Base-by-base conservation (phyloP, 2,797 vertebrate species). In the Oryzias dopingdopingensis region DNA sequence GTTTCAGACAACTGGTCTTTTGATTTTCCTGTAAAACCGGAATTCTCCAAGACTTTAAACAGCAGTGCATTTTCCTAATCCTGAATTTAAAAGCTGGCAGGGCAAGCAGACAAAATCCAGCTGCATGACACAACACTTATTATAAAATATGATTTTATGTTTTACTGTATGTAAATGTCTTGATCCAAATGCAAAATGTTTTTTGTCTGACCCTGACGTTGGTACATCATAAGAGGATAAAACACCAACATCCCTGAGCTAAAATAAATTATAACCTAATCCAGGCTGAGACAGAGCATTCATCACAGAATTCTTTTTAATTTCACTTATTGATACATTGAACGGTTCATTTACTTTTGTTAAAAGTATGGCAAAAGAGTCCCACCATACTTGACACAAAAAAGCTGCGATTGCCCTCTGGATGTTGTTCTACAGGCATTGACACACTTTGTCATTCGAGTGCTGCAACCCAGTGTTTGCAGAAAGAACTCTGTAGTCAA, bases 251-350 rank as follows among this genome's bases (percentile, higher is more conserved):
- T 54, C 51, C n/a, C 7, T n/a, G 45, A 49, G 22, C 32, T 29
- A 23, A 42, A 18, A 22, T 15, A 42, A 17, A 6, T 7, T 26
- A 26, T 26, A 26, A 26, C 26, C 26, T 26, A 7, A 6, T 42
- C 16, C 20, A 12, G 26, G 16, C 49, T 53, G 43, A 47, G 40
- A 22, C 14, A 14, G 42, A 52, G 49, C 3, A 45, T 0, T 13
- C 26, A 54, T 62, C 37, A 54, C 48, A 29, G 42, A 45, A 41
- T 53, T 62, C 52, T 20, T 20, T 42, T 26, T 42, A 48, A 43
- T 32, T 62, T 15, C 17, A 48, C 20, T 54, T 42, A n/a, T 22
- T 46, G 58, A 49, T 52, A 14, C 42, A 44, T 26, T 26, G 26
- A 26, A 26, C 5, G 7, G 26, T 26, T 26, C 6, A 26, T 26